Evolutionary conservation across 1,140 invertebrate species (phyloP).

Genomic region (Stenopsyche tienmushanensis): DNA sequence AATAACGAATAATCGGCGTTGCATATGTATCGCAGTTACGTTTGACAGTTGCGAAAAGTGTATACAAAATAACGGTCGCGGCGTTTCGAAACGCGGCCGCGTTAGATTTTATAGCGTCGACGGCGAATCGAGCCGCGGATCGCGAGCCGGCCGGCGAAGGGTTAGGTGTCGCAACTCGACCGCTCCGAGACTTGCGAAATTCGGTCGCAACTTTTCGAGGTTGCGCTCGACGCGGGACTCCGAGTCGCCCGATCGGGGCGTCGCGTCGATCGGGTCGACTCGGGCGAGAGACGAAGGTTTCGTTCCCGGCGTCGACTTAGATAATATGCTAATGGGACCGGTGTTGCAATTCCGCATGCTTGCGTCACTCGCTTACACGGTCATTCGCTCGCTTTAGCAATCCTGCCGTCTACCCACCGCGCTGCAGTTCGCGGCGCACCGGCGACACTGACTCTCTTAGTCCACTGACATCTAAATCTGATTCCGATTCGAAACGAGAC

Average conservation of each 20-base stretch:
- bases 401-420: neutral
- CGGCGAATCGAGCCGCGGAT: neutral
- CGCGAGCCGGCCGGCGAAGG: neutral
- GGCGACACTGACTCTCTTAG: neutral
- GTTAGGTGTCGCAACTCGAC: slow-evolving; percentile 17
- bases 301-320: slow-evolving; percentile 21
- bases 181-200: slow-evolving; percentile 33
- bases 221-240: slow-evolving; percentile 13
- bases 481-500: no score
- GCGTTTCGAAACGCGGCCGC: slow-evolving; percentile 27
- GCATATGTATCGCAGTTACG: neutral
- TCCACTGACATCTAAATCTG: no score
- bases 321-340: slow-evolving; percentile 26
- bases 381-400: slow-evolving; percentile 34
- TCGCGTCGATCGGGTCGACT: neutral
- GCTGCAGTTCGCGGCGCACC: slow-evolving; percentile 4
- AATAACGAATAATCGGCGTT: slow-evolving; percentile 17
- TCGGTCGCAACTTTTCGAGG: slow-evolving; percentile 33
- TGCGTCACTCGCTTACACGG: slow-evolving; percentile 36
- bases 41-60: slow-evolving; percentile 22
- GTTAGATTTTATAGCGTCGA: slow-evolving; percentile 26
- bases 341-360: slow-evolving; percentile 37
- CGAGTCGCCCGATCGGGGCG: no score
- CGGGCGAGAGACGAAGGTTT: neutral
- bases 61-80: no score